These are phyloP conservation scores for Xenus cinereus DNA, from an alignment of 2,113 vertebrate genomes.

Conservation along the genomic window DNA sequence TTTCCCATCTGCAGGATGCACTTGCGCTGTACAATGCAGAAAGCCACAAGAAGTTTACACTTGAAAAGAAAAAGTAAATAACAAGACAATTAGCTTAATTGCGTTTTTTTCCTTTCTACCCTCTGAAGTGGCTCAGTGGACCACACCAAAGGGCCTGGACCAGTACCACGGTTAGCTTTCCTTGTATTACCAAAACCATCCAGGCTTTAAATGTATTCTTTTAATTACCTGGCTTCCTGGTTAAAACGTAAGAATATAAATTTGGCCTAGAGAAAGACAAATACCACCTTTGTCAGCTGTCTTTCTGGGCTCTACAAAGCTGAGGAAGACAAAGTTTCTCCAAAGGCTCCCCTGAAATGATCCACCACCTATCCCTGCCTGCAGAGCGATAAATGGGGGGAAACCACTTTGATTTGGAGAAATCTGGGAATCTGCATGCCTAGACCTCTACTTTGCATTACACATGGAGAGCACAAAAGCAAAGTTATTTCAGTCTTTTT, in stretches of 20 bases:
- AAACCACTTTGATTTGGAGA: neutral
- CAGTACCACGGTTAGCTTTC: neutral
- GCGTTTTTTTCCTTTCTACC: neutral
- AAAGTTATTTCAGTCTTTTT: neutral
- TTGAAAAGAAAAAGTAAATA: neutral
- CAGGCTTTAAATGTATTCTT: neutral
- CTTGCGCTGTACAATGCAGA: neutral
- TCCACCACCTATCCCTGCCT: neutral
- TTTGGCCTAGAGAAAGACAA: neutral
- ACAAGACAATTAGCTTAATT: neutral
- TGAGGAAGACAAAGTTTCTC: neutral
- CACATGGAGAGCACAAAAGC: neutral
- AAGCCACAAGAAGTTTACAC: neutral
- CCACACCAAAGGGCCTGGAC: neutral
- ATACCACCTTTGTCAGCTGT: neutral
- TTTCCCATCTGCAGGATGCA: neutral
- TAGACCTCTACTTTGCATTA: neutral
- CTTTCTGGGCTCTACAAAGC: neutral
- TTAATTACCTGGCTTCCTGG: neutral
- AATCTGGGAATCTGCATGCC: neutral
- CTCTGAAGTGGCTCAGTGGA: neutral
- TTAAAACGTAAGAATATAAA: neutral
- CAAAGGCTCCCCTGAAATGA: neutral
- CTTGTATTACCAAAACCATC: neutral
- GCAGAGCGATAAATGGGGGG: neutral